Conservation (phyloP, 2,888 invertebrate species). For the Eledone cirrhosa region DNA sequence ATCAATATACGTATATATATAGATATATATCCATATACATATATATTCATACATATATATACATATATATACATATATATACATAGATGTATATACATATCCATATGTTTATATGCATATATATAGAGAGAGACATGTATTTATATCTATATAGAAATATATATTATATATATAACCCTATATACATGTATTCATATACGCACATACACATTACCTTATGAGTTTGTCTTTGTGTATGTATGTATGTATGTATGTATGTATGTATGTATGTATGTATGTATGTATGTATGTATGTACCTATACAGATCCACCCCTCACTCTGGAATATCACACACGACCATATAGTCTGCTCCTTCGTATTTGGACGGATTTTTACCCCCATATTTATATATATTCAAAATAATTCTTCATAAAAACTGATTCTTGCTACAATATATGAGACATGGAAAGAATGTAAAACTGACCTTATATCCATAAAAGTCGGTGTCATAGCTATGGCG, state of each 20-base stretch:
- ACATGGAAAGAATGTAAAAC: conserved; percentile 27
- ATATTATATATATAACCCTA: too few species aligned
- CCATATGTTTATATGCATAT: not conserved
- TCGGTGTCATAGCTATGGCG: conserved; percentile 56
- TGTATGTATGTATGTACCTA: not conserved
- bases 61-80: not conserved
- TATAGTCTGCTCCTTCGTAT: not conserved
- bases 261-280: conserved; percentile 24
- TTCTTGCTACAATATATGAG: not conserved
- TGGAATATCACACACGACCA: not conserved
- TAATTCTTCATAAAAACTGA: too few species aligned
- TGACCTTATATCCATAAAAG: conserved; percentile 58
- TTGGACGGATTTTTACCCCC: not conserved
- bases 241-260: too few species aligned
- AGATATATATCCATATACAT: not conserved
- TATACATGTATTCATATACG: too few species aligned
- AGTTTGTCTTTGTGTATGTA: too few species aligned
- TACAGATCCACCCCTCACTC: too few species aligned
- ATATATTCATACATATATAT: not conserved
- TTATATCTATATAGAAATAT: not conserved
- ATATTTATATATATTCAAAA: not conserved
- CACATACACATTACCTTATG: too few species aligned
- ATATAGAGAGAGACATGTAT: not conserved
- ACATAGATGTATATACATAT: not conserved
- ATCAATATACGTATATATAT: not conserved